These are phyloP conservation scores for Tetrao urogallus DNA, from an alignment of 2,113 vertebrate genomes.

Conservation along the genomic window DNA sequence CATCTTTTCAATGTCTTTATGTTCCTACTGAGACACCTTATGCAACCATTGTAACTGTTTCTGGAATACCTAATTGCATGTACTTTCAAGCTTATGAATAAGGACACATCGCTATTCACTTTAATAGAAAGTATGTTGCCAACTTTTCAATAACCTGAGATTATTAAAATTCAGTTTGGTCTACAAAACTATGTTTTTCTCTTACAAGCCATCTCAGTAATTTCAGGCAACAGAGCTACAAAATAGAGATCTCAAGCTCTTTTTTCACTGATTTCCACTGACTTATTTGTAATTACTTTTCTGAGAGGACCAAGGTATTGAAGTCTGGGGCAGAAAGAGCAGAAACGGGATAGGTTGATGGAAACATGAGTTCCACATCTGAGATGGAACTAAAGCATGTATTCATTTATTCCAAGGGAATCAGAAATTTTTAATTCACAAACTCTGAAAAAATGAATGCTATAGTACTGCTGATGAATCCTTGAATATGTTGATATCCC, in stretches of 20 bases:
- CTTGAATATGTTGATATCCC: background rate
- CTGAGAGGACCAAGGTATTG: background rate
- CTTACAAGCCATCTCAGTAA: background rate
- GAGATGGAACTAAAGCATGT: background rate
- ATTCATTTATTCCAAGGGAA: background rate
- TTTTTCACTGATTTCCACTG: background rate
- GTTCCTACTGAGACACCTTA: conserved; percentile 24
- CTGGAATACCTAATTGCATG: conserved; percentile 21
- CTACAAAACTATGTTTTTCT: background rate
- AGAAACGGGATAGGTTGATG: background rate
- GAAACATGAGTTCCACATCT: background rate
- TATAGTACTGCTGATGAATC: background rate
- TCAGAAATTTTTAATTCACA: background rate
- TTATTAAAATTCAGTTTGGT: background rate
- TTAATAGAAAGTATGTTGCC: background rate
- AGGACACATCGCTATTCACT: background rate
- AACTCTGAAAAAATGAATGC: background rate
- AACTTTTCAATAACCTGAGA: background rate
- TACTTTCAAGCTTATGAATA: conserved; percentile 1
- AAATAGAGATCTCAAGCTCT: background rate
- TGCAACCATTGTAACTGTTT: conserved; percentile 38
- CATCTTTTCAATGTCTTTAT: conserved; percentile 64
- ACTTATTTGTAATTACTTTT: background rate
- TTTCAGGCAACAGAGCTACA: background rate
- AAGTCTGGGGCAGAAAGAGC: background rate